Conservation (phyloP, 2,888 invertebrate genomes). For the Aspidiotus rigidus region DNA sequence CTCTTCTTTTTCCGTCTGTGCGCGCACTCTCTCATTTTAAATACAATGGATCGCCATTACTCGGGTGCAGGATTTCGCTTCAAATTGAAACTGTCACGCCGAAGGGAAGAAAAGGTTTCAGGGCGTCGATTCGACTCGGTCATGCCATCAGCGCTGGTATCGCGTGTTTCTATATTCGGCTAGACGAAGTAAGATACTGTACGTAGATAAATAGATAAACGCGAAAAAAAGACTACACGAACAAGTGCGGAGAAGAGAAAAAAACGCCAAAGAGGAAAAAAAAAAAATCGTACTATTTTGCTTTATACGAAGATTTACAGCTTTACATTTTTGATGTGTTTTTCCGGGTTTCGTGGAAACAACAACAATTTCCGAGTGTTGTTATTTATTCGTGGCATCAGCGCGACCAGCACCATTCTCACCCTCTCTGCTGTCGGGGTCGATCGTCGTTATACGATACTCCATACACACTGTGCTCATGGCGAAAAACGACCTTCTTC, state of each 20-base stretch:
- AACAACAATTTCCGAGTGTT: not conserved
- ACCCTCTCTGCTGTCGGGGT: not conserved
- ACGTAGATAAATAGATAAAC: too few relatives aligned
- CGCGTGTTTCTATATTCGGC: not conserved
- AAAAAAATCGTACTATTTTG: not conserved
- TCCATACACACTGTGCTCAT: not conserved
- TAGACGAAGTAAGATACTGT: too few relatives aligned
- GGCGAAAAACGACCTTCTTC: not conserved
- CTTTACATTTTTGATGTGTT: slow-evolving; percentile 4
- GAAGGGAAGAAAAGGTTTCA: not conserved
- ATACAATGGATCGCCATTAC: slow-evolving; percentile 29
- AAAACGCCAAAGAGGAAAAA: not conserved
- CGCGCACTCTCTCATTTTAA: slow-evolving; percentile 24
- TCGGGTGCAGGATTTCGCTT: slow-evolving; percentile 23
- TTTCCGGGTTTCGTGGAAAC: not conserved
- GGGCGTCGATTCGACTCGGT: too few relatives aligned
- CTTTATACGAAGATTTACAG: slow-evolving; percentile 2
- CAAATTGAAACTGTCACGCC: slow-evolving; percentile 27
- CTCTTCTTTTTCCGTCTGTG: not conserved
- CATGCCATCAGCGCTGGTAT: not conserved
- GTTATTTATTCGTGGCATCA: not conserved
- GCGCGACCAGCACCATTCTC: too few relatives aligned
- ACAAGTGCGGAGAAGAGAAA: not conserved
- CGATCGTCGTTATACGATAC: not conserved
- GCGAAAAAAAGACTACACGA: not conserved